phyloP scores from a whole-genome alignment of 2,888 invertebrate species.

The Holacanthella duospinosa region DNA sequence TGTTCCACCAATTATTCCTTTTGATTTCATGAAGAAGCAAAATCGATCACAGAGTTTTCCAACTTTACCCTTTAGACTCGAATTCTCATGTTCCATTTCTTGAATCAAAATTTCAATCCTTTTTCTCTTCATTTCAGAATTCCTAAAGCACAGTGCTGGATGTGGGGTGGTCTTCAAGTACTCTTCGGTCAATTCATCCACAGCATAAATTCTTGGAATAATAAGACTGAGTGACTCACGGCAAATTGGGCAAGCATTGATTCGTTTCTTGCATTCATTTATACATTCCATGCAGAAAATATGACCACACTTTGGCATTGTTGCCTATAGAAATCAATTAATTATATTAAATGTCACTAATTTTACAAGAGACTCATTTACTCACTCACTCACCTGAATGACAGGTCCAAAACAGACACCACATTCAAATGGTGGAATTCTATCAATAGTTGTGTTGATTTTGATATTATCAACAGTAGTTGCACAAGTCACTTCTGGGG shows the following conservation, averaged over 20 bases:
- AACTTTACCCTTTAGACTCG: neutral
- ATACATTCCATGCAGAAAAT: neutral
- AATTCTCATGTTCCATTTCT: neutral
- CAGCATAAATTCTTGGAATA: neutral
- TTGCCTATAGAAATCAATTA: neutral
- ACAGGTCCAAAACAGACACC: neutral
- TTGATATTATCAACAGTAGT: neutral
- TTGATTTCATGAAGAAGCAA: neutral
- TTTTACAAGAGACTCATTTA: no score
- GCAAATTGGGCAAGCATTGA: neutral
- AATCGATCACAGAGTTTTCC: neutral
- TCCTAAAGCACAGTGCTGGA: no score
- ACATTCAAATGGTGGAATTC: neutral
- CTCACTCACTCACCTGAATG: no score
- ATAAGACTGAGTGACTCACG: neutral
- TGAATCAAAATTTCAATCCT: neutral
- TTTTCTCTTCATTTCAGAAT: neutral
- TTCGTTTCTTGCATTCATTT: neutral
- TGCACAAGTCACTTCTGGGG: no score
- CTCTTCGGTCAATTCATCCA: neutral
- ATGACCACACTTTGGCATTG: neutral
- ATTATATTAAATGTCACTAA: no score
- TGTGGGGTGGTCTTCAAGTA: no score
- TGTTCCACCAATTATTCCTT: neutral
- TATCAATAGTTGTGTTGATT: neutral